These are phyloP conservation scores for Lepidochrysops patricia DNA, from an alignment of 2,888 invertebrate genomes.

Conservation along the genomic window DNA sequence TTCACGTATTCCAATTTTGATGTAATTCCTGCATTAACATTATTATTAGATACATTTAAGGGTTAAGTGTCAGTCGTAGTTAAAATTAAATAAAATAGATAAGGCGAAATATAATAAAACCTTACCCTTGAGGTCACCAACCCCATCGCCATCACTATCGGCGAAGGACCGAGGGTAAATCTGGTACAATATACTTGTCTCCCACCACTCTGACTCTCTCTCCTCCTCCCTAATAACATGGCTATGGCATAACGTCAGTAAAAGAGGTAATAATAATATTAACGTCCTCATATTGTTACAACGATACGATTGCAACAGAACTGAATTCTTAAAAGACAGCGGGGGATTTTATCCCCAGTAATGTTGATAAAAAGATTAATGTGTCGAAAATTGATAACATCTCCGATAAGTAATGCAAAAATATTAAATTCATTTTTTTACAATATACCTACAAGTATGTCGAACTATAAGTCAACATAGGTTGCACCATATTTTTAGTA, in stretches of 20 bases:
- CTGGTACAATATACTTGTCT: conserved; percentile 83
- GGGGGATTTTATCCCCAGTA: background rate
- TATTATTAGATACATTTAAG: background rate
- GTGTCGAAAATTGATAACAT: background rate
- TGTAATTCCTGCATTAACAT: conserved; percentile 64
- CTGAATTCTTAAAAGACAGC: background rate
- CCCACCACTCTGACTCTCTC: conserved; percentile 79
- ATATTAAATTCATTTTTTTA: too few relatives aligned
- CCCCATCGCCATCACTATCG: conserved; percentile 84
- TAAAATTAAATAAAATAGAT: too few relatives aligned
- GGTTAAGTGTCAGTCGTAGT: background rate
- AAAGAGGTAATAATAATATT: conserved; percentile 32
- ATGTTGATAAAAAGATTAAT: background rate
- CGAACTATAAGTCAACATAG: background rate
- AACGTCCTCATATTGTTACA: background rate
- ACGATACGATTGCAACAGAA: background rate
- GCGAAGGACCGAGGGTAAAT: conserved; percentile 85
- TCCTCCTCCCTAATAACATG: conserved; percentile 31
- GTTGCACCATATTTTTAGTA: background rate
- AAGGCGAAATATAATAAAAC: too few relatives aligned
- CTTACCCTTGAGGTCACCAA: conserved; percentile 75
- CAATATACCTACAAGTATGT: background rate
- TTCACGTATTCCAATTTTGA: conserved; percentile 77
- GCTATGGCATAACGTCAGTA: conserved; percentile 34
- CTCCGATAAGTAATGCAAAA: background rate